These are phyloP conservation scores for Archips xylosteana DNA, from an alignment of 2,888 invertebrate genomes.

Conservation along the genomic window DNA sequence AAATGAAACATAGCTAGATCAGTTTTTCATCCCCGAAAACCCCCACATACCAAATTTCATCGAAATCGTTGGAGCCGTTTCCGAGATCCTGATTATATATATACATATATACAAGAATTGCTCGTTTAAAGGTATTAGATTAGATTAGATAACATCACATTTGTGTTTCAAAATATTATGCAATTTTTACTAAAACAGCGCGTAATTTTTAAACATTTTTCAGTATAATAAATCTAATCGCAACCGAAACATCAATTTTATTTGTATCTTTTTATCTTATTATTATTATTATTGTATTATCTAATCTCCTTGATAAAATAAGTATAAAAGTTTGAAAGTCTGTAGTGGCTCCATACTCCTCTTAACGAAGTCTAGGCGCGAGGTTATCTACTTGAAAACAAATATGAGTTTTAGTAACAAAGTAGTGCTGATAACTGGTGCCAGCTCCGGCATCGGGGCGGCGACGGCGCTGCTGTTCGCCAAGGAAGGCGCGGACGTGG, in stretches of 20 bases:
- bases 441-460: conserved; percentile 68
- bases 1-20: too few relatives aligned
- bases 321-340: background rate
- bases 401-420: conserved; percentile 49
- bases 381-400: background rate
- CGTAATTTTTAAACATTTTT: background rate
- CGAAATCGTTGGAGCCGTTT: too few relatives aligned
- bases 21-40: too few relatives aligned
- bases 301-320: background rate
- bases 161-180: background rate
- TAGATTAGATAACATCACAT: too few relatives aligned
- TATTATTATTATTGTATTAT: background rate
- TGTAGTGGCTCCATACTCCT: background rate
- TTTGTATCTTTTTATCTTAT: background rate
- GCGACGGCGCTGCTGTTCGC: conserved; percentile 57
- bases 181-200: background rate
- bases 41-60: too few relatives aligned
- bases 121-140: too few relatives aligned
- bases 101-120: too few relatives aligned
- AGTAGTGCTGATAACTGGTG: conserved; percentile 62
- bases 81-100: too few relatives aligned
- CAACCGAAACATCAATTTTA: background rate
- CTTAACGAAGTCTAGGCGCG: background rate
- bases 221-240: background rate
- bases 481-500: conserved; percentile 55